Percentiles rank a stretch among this genome's conserved stretches.
phyloP scores from a whole-genome alignment of 2,888 invertebrate species.

The Hydraecia micacea region DNA sequence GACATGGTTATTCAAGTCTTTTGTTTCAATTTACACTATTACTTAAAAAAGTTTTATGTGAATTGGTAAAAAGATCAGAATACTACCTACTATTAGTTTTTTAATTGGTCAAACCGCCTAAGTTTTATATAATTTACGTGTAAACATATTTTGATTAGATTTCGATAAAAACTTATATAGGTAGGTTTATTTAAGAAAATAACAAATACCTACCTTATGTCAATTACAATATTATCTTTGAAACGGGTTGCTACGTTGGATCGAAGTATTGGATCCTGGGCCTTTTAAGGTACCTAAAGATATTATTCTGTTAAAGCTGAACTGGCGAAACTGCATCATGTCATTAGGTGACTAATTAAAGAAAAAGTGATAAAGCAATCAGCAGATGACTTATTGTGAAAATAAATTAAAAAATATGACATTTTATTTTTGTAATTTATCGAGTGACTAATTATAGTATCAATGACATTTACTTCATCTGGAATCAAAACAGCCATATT shows the following conservation, averaged over 20 bases:
- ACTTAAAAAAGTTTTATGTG: conserved; percentile 28
- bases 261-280: neutral
- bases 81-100: conserved; percentile 23
- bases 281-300: neutral
- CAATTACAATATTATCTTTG: neutral
- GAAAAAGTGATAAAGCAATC: conserved; percentile 39
- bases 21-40: conserved; percentile 47
- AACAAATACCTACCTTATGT: neutral
- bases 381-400: conserved; percentile 26
- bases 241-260: neutral
- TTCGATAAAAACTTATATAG: neutral
- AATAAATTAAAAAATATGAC: conserved; percentile 28
- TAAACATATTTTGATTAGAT: conserved; percentile 32
- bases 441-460: conserved; percentile 27
- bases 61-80: conserved; percentile 14
- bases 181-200: neutral
- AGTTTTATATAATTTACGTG: conserved; percentile 13
- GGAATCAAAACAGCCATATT: conserved; percentile 25
- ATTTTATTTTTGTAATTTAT: conserved; percentile 22
- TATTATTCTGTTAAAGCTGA: neutral
- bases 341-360: conserved; percentile 28
- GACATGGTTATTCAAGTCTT: neutral
- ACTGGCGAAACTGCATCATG: conserved; percentile 23
- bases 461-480: conserved; percentile 35
- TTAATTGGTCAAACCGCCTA: conserved; percentile 19